Evolutionary conservation across 2,888 invertebrate genomes (phyloP).

Genomic region (Argyresthia albistria): DNA sequence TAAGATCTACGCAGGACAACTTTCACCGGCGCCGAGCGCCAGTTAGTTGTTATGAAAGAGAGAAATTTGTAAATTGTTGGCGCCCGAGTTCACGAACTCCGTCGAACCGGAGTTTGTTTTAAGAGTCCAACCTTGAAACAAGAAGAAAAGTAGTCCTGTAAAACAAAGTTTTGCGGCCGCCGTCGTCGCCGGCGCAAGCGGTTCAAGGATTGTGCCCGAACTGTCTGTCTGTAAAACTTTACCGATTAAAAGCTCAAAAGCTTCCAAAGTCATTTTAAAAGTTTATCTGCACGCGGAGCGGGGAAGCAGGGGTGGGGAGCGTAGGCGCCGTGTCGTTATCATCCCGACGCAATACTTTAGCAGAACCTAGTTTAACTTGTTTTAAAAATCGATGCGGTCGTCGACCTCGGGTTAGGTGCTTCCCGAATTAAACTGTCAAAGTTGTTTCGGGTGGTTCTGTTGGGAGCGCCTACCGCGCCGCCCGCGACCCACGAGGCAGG

Average conservation of each 20-base stretch:
- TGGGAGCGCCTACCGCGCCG: neutral
- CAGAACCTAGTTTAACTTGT: slow-evolving; percentile 68
- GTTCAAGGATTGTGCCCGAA: slow-evolving; percentile 74
- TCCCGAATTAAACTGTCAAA: slow-evolving; percentile 57
- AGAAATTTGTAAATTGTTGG: slow-evolving; percentile 75
- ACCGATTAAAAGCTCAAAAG: slow-evolving; percentile 75
- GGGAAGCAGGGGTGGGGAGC: slow-evolving; percentile 33
- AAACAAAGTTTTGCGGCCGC: slow-evolving; percentile 74
- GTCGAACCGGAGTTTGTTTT: slow-evolving; percentile 74
- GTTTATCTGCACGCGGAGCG: slow-evolving; percentile 69
- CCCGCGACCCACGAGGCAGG: slow-evolving; percentile 17
- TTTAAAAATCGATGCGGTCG: slow-evolving; percentile 55
- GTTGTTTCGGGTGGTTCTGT: slow-evolving; percentile 25
- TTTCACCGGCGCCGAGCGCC: slow-evolving; percentile 72
- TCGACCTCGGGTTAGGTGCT: slow-evolving; percentile 29
- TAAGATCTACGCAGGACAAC: slow-evolving; percentile 74
- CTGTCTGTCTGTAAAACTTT: slow-evolving; percentile 74
- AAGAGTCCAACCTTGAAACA: slow-evolving; percentile 75
- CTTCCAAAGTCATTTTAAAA: slow-evolving; percentile 75
- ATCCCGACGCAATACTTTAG: slow-evolving; percentile 59
- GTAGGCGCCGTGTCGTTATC: slow-evolving; percentile 60
- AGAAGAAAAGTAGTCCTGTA: slow-evolving; percentile 75
- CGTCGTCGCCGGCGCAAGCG: slow-evolving; percentile 70
- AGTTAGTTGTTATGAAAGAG: slow-evolving; percentile 75
- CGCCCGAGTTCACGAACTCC: slow-evolving; percentile 74